Evolutionary conservation across 2,113 vertebrate genomes (phyloP).

Genomic region (Phocoena sinus): DNA sequence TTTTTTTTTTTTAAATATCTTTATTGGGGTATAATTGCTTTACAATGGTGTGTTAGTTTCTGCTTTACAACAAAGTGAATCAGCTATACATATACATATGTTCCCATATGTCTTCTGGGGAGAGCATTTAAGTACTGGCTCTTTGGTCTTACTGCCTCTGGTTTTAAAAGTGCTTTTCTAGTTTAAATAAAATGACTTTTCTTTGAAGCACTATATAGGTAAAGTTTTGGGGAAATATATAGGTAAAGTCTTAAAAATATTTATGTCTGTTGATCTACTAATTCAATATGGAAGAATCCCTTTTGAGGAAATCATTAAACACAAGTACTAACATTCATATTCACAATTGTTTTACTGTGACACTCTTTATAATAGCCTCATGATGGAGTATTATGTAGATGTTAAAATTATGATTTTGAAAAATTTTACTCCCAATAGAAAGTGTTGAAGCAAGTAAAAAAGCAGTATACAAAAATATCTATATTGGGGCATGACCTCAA

Average conservation of each 20-base stretch:
- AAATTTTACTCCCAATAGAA: not conserved
- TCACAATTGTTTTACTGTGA: not conserved
- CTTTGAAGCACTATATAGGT: not conserved
- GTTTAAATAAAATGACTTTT: not conserved
- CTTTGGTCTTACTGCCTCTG: not conserved
- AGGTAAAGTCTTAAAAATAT: not conserved
- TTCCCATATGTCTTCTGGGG: no score
- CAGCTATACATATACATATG: no score
- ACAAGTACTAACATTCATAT: not conserved
- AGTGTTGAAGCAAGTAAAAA: not conserved
- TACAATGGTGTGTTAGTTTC: no score
- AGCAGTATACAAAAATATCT: not conserved
- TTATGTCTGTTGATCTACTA: not conserved
- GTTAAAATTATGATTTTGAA: not conserved
- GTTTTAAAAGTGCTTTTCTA: not conserved
- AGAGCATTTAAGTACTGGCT: not conserved
- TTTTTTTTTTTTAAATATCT: no score
- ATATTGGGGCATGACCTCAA: not conserved
- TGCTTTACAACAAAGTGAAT: no score
- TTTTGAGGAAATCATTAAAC: not conserved
- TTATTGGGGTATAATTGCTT: no score
- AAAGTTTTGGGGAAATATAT: not conserved
- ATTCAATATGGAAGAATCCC: not conserved
- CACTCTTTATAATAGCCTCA: not conserved
- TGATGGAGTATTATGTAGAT: not conserved